Evolutionary conservation across 1,140 invertebrate species (phyloP).

Genomic region (Zaprionus nigranus): DNA sequence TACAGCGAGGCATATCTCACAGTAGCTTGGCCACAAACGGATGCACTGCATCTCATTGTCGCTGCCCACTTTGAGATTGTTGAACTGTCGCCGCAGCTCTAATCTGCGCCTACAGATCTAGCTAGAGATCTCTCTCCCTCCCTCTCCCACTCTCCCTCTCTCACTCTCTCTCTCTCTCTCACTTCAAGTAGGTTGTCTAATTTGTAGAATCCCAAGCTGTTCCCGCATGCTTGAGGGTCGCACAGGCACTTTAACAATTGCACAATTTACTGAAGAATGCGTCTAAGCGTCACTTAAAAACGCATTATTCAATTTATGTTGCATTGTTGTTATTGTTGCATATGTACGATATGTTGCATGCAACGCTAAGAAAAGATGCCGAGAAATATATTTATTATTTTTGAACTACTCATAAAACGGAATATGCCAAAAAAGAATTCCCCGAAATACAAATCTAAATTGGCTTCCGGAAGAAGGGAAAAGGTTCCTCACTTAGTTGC

Average conservation of each 20-base stretch:
- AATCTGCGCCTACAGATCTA: conserved; percentile 58
- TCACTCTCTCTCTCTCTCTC: background rate
- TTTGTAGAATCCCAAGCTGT: conserved; percentile 35
- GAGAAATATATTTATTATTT: background rate
- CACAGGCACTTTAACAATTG: conserved; percentile 68
- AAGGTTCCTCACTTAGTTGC: no score
- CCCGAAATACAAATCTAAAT: background rate
- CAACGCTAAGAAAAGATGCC: conserved; percentile 17
- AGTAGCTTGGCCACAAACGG: background rate
- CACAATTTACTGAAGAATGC: conserved; percentile 80
- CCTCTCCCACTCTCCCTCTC: background rate
- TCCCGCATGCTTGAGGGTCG: conserved; percentile 43
- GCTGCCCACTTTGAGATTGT: conserved; percentile 64
- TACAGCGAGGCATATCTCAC: background rate
- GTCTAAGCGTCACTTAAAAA: conserved; percentile 83
- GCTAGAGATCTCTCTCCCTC: background rate
- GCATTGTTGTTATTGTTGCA: background rate
- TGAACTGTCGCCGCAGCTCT: conserved; percentile 65
- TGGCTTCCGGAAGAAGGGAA: background rate
- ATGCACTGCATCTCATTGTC: conserved; percentile 1
- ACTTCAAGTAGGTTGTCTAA: conserved; percentile 51
- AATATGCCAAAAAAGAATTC: background rate
- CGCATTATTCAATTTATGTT: conserved; percentile 78
- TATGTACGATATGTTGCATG: conserved; percentile 15
- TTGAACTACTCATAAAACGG: background rate